Percentiles rank a stretch among this genome's conserved stretches.
Conservation (phyloP, 2,113 vertebrate species). For the Gymnorhina tibicen region DNA sequence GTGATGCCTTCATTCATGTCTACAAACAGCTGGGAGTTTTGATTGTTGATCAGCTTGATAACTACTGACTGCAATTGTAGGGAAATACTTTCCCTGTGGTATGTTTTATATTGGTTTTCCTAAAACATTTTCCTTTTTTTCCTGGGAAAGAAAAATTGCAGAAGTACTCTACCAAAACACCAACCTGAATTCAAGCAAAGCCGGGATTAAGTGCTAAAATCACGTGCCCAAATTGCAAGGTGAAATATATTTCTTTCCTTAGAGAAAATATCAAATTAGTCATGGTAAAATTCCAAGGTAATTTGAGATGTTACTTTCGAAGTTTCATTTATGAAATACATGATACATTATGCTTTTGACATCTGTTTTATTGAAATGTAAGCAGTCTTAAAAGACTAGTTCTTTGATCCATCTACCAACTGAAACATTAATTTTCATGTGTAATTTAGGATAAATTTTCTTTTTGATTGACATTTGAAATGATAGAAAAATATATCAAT, state of each 20-base stretch:
- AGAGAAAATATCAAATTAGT: neutral
- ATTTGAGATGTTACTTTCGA: neutral
- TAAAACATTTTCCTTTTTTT: neutral
- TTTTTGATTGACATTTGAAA: neutral
- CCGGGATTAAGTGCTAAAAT: neutral
- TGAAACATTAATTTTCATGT: neutral
- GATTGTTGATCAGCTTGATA: neutral
- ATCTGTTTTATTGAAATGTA: neutral
- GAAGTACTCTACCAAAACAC: neutral
- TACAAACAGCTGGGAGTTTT: neutral
- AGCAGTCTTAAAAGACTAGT: neutral
- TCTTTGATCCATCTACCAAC: neutral
- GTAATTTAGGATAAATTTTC: neutral
- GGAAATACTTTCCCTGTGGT: neutral
- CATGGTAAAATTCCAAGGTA: neutral
- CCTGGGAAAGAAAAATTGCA: neutral
- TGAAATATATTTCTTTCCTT: neutral
- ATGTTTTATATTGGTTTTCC: neutral
- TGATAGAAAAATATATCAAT: neutral
- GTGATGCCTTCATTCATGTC: neutral
- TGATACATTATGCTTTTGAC: neutral
- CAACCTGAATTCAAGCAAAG: neutral
- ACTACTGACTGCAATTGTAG: neutral
- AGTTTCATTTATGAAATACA: neutral
- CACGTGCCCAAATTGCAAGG: accelerated